Evolutionary conservation across 2,888 invertebrate genomes (phyloP), one percentile per base, ranked within the genome.

Genomic region (Teleiodes luculella): DNA sequence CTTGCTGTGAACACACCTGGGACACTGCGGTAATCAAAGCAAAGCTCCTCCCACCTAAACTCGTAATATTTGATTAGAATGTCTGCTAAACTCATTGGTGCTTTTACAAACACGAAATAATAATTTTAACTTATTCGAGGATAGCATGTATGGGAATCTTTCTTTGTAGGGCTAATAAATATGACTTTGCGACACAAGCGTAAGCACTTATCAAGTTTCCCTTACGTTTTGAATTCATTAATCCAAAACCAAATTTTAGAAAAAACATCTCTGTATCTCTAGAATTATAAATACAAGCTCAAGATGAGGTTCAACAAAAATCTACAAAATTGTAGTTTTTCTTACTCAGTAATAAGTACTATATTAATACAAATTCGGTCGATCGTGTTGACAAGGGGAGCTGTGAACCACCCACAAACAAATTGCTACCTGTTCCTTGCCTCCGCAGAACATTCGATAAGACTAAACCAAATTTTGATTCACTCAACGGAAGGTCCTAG

Each of bases 391-490:
- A 76, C 72, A 73, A 74, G 76, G 69, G 70, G 63, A 73, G 64
- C 73, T 69, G 66, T 72, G 70, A 74, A 59, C 55, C 58, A 63
- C 69, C 70, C 68, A 54, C 67, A 70, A 77, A 74, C 69, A 71
- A 63, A 62, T 43, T 18, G 20, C 28, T 43, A 13, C 20, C 16
- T 33, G 35, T 59, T 63, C 55, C 62, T 67, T 61, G 65, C 62
- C 65, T 61, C 62, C 61, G 68, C 72, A 71, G 70, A 72, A 71
- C 68, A 70, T 43, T 28, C 43, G 24, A 43, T 43, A 43, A 43
- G 43, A 43, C 14, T 16, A 33, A 47, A 47, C 47, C 47, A 47
- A 33, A 47, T 47, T 47, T 43, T 43, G 16, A 47, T 47, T 47
- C 47, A 47, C 47, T 47, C 43, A 43, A 43, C 28, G 28, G 51